Base-by-base conservation (phyloP, 2,113 vertebrate species). In the Theristicus caerulescens region DNA sequence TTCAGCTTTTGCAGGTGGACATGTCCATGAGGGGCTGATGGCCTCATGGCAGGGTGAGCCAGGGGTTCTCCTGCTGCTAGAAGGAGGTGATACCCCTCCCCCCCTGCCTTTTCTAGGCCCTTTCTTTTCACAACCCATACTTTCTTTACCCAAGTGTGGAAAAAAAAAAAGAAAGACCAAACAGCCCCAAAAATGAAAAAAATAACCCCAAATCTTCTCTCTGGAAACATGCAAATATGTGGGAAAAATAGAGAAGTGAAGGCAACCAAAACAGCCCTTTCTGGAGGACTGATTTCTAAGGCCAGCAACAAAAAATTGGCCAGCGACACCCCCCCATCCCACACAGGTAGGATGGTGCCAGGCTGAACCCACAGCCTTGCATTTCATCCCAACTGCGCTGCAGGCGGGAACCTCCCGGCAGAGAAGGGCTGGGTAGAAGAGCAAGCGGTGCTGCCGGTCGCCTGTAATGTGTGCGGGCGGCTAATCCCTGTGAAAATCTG, bases 281-380 rank as follows among this genome's bases (percentile, higher is more conserved):
- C 54, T 49, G 47, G 58, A 93, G 55, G 55, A 61, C 61, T 22
- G 44, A 69, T 47, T 55, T 96, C 55, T 86, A 57, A 65, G 11
- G n/a, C 19, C 15, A 58, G 16, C 25, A 40, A 29, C 16, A 89
- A 49, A 86, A 67, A 47, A 24, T 40, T 2, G 6, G 27, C 34
- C 34, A 58, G 67, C 0, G 2, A n/a, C 29, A 46, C 2, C 11
- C 8, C 1, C 1, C n/a, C n/a, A n/a, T 65, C 40, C 46, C 2
- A 1, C 26, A 47, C 22, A 36, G 22, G 44, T 5, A 31, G 25
- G 55, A 47, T 1, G 2, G 46, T 42, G 40, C 29, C 1, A 4
- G 55, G 36, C 65, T 82, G 54, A 54, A 65, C 40, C 40, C 1
- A 1, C 54, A 78, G 49, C 32, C 7, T 57, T 29, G 34, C 19